Conservation (phyloP, 2,888 invertebrate genomes). For the Cephus runcator region DNA sequence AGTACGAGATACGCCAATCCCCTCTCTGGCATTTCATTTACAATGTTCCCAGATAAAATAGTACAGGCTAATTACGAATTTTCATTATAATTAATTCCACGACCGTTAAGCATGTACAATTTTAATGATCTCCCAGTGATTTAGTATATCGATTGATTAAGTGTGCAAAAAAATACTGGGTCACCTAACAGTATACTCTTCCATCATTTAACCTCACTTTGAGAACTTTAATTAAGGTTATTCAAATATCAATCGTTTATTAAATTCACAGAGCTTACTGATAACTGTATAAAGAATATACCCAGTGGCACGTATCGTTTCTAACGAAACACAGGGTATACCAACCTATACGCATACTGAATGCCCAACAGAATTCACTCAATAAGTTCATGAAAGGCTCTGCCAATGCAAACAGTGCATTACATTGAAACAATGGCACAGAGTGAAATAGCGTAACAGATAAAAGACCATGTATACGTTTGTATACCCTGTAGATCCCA, state of each 20-base stretch:
- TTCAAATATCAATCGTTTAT: neutral
- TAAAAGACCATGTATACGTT: neutral
- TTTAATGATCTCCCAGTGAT: neutral
- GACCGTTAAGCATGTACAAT: neutral
- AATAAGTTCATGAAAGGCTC: neutral
- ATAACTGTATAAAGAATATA: neutral
- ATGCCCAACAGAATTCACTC: neutral
- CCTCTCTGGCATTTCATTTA: neutral
- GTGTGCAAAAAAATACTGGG: neutral
- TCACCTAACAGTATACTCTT: neutral
- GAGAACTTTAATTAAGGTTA: neutral
- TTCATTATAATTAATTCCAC: neutral
- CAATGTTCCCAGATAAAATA: neutral
- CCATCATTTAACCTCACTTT: neutral
- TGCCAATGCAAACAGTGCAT: neutral
- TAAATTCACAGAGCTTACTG: neutral
- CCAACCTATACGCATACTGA: neutral
- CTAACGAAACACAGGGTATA: neutral
- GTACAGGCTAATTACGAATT: neutral
- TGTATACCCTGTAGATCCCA: neutral
- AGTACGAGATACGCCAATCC: neutral
- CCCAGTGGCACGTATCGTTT: neutral
- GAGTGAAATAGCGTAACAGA: neutral
- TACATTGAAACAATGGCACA: neutral
- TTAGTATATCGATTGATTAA: neutral